phyloP scores from a whole-genome alignment of 1,140 invertebrate species.

The Atta cephalotes region DNA sequence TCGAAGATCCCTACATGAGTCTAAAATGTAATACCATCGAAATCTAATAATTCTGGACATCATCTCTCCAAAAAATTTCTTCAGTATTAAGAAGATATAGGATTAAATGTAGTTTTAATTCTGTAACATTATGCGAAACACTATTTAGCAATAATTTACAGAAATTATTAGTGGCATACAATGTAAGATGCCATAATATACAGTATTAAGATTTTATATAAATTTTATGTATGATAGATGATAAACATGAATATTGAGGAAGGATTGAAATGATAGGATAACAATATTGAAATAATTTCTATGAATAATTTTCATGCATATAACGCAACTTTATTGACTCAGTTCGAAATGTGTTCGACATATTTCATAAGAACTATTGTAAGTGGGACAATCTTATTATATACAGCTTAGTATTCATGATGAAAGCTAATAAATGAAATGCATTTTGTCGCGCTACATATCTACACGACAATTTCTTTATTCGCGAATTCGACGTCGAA shows the following conservation, averaged over 20 bases:
- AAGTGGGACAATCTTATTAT: neutral
- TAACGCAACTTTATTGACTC: neutral
- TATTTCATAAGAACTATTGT: conserved; percentile 18
- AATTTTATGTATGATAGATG: neutral
- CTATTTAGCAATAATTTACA: neutral
- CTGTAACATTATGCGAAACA: neutral
- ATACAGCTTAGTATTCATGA: neutral
- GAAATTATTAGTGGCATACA: neutral
- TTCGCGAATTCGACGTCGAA: neutral
- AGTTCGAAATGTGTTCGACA: neutral
- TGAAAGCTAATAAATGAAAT: neutral
- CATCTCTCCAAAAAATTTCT: neutral
- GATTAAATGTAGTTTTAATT: conserved; percentile 7
- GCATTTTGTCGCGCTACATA: neutral
- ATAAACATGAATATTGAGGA: neutral
- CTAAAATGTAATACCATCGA: neutral
- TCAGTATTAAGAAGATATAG: neutral
- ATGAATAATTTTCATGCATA: neutral
- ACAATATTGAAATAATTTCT: conserved; percentile 6
- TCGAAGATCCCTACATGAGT: neutral
- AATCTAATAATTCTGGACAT: neutral
- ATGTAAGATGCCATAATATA: neutral
- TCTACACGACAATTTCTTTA: neutral
- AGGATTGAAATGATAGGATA: too few relatives aligned
- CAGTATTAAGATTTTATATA: neutral